Conservation (phyloP, 2,888 invertebrate genomes). For the Gnatocerus cornutus region DNA sequence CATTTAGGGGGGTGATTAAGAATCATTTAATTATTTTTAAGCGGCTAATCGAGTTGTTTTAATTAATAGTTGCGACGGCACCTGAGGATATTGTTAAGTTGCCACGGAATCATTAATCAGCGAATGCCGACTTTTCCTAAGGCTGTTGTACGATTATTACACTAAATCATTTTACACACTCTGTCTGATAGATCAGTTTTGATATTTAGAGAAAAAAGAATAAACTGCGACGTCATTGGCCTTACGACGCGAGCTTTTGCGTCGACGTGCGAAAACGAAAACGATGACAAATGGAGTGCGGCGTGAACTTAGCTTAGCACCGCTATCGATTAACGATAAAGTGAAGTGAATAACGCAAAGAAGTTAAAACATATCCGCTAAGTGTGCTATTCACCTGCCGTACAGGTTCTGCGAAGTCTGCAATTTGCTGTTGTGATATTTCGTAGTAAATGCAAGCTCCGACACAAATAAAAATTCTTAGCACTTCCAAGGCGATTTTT, state of each 20-base stretch:
- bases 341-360: conserved; percentile 35
- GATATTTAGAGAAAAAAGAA: conserved; percentile 14
- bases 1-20: conserved; percentile 57
- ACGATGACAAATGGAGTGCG: conserved; percentile 43
- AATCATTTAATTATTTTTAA: conserved; percentile 66
- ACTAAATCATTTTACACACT: conserved; percentile 62
- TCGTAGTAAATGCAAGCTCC: conserved; percentile 48
- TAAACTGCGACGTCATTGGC: conserved; percentile 6
- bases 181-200: conserved; percentile 42
- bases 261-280: conserved; percentile 31
- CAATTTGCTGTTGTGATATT: conserved; percentile 48
- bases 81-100: conserved; percentile 65
- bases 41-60: conserved; percentile 63
- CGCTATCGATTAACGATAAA: conserved; percentile 49
- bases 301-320: conserved; percentile 42
- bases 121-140: conserved; percentile 60
- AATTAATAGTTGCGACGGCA: conserved; percentile 65
- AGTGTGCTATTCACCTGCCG: conserved; percentile 47
- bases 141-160: conserved; percentile 57
- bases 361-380: conserved; percentile 41
- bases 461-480: conserved; percentile 49
- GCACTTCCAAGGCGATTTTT: conserved; percentile 47
- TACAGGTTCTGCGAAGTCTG: conserved; percentile 49
- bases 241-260: conserved; percentile 16
- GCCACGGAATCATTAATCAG: conserved; percentile 66